Base-by-base conservation (phyloP, 2,113 vertebrate species). In the Sorex fumeus region DNA sequence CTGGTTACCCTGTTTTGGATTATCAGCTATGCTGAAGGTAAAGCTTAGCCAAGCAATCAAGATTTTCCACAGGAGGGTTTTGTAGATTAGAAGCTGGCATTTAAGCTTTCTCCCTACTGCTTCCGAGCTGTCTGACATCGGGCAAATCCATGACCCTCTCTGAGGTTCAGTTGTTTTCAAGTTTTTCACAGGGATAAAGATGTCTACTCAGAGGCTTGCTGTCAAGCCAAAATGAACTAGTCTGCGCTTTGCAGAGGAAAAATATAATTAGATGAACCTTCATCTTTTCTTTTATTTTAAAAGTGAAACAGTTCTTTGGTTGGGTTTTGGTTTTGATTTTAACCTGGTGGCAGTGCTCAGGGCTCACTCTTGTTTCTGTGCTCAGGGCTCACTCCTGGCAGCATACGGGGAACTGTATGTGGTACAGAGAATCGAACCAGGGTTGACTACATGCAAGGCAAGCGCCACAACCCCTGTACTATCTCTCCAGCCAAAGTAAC, bases 161-260 rank as follows among this genome's bases (percentile, higher is more conserved):
- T 83, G 87, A 94, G 71, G 60, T 28, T 83, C 30, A 23, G 6
- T 76, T 92, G 57, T 60, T 53, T 92, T 92, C 84, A 93, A 40
- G 3, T 78, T 92, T 92, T n/a, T 80, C 50, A 76, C 8, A 36
- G 4, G 18, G 45, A 64, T 84, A 30, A 77, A 76, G 21, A 76
- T 80, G 3, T 27, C 28, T 87, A 34, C 43, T 50, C 78, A 13
- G 34, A 92, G 53, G 21, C 75, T 91, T 75, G 40, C 84, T 88
- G 2, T 86, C 75, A 88, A 91, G 64, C 50, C 19, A 53, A 45
- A 88, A 81, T 83, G 25, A 91, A 25, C 47, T 85, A 84, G 62
- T 40, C 3, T 60, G n/a, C 85, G 62, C 76, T 78, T 60, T 74
- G 8, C 16, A 82, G 27, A 83, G 43, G 77, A 67, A 70, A 84